Conservation (phyloP, 1,140 invertebrate genomes). For the Panagrolaimus sp. region DNA sequence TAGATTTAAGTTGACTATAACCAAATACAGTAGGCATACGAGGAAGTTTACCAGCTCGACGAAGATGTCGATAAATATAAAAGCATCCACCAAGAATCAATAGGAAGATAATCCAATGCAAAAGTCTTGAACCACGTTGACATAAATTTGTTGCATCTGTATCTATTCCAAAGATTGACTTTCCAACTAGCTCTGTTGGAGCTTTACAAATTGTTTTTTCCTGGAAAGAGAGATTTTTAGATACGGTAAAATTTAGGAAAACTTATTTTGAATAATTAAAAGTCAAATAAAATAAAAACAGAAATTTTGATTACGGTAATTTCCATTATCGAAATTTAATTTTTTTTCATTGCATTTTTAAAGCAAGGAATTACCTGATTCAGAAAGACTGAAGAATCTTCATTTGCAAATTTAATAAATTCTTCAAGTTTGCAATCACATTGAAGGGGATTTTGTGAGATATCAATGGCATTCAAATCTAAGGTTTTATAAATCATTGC, state of each 20-base stretch:
- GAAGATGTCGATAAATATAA: slow-evolving; percentile 8
- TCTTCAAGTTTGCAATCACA: slow-evolving; percentile 35
- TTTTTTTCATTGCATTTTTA: too few relatives aligned
- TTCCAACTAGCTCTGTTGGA: slow-evolving; percentile 16
- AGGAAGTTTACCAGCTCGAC: neutral
- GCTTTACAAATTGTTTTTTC: slow-evolving; percentile 28
- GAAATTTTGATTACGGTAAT: too few relatives aligned
- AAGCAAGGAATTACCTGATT: slow-evolving; percentile 38
- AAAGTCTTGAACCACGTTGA: slow-evolving; percentile 14
- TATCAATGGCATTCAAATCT: slow-evolving; percentile 25
- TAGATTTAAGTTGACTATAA: neutral
- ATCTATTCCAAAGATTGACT: slow-evolving; percentile 24
- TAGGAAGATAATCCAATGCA: slow-evolving; percentile 30
- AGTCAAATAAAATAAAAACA: too few relatives aligned
- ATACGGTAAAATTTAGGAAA: too few relatives aligned
- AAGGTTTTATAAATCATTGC: slow-evolving; percentile 22
- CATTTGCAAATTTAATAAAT: slow-evolving; percentile 33
- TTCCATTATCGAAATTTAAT: too few relatives aligned
- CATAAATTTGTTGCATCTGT: slow-evolving; percentile 21
- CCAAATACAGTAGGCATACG: neutral
- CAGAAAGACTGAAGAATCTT: slow-evolving; percentile 27
- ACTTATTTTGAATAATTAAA: too few relatives aligned
- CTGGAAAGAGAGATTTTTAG: slow-evolving; percentile 15
- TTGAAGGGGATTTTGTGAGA: slow-evolving; percentile 35
- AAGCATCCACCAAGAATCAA: slow-evolving; percentile 8